A percentile compares a stretch with the other conserved stretches of the same genome.
These are phyloP conservation scores for Chelonoidis abingdonii DNA, from an alignment of 2,113 vertebrate species.

Conservation along the genomic window DNA sequence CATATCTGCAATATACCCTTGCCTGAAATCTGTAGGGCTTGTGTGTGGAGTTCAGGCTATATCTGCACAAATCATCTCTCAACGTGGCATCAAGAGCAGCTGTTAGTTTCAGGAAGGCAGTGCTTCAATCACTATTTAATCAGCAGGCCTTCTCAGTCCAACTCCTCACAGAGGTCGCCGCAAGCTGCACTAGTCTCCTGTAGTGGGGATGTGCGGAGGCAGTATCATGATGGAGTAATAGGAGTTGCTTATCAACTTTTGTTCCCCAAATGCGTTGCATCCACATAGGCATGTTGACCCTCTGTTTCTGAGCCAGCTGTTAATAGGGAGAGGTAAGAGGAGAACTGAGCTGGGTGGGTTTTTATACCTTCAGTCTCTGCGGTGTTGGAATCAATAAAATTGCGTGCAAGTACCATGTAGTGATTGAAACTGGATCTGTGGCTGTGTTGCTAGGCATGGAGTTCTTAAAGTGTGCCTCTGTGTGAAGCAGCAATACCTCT, in stretches of 20 bases:
- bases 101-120: not conserved
- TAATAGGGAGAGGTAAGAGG: not conserved
- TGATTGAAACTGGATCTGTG: not conserved
- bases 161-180: not conserved
- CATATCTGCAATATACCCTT: not conserved
- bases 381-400: not conserved
- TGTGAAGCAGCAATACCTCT: not conserved
- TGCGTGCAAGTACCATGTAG: not conserved
- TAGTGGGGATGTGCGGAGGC: not conserved
- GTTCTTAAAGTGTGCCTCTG: fast-evolving
- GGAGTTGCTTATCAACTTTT: not conserved
- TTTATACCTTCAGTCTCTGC: not conserved
- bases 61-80: not conserved
- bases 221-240: not conserved
- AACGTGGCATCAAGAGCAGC: not conserved
- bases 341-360: not conserved
- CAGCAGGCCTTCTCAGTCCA: not conserved
- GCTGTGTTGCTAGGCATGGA: not conserved
- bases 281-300: not conserved
- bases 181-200: not conserved
- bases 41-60: not conserved
- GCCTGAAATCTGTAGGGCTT: not conserved
- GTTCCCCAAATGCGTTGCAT: not conserved
- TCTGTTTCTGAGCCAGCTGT: not conserved
- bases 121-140: not conserved